phyloP scores from a whole-genome alignment of 2,888 invertebrate species.

The Megastigmus dorsalis region DNA sequence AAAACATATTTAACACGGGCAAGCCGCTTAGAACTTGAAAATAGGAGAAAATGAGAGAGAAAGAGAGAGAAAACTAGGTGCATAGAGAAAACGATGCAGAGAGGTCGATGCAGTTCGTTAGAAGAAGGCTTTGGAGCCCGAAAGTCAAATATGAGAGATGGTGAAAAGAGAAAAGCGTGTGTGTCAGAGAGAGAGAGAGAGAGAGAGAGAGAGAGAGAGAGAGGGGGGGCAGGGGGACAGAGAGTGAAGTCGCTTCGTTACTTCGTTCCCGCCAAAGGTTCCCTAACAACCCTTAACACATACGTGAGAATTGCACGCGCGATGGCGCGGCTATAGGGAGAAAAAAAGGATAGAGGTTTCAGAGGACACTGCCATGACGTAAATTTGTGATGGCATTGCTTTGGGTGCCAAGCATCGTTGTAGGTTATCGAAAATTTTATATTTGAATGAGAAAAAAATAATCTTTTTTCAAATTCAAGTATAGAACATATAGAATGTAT shows the following conservation, averaged over 20 bases:
- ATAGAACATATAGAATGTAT: no score
- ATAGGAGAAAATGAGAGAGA: no score
- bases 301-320: slow-evolving; percentile 1
- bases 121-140: not conserved
- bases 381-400: no score
- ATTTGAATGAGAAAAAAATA: no score
- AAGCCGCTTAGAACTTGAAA: no score
- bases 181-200: not conserved
- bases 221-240: not conserved
- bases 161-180: not conserved
- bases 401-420: no score
- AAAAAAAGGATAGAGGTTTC: not conserved
- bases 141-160: not conserved
- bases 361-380: no score
- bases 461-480: no score
- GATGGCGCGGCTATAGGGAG: no score
- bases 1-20: no score
- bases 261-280: not conserved
- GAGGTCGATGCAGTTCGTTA: not conserved
- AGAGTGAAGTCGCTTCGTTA: slow-evolving; percentile 26
- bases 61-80: no score
- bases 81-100: not conserved
- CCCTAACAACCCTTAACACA: slow-evolving; percentile 1
- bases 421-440: no score
- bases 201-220: not conserved